A percentile compares a stretch with the other conserved stretches of the same genome.
Evolutionary conservation across 2,113 vertebrate species (phyloP).

Genomic region (Pholis gunnellus): DNA sequence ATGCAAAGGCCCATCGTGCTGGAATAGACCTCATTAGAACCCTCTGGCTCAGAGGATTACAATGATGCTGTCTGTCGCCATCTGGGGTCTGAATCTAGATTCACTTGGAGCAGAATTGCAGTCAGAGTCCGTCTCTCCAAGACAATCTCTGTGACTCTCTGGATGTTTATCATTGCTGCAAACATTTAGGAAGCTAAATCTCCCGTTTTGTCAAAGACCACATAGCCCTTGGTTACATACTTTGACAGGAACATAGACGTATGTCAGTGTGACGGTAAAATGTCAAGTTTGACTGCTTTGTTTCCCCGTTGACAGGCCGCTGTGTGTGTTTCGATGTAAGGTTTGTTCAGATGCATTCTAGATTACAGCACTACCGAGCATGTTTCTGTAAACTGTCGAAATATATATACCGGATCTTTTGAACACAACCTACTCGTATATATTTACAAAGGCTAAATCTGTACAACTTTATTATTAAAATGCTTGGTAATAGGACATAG

Average conservation of each 20-base stretch:
- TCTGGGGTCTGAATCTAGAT: background rate
- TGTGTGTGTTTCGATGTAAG: background rate
- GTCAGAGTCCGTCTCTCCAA: background rate
- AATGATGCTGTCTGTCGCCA: background rate
- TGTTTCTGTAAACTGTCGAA: background rate
- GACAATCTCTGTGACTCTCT: background rate
- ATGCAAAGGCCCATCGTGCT: too few relatives aligned
- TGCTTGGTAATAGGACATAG: background rate
- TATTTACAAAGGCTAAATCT: background rate
- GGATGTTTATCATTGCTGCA: background rate
- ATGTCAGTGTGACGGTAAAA: too few relatives aligned
- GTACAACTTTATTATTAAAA: background rate
- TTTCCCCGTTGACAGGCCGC: too few relatives aligned
- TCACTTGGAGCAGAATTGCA: too few relatives aligned
- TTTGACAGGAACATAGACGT: background rate
- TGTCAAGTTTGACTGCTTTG: too few relatives aligned
- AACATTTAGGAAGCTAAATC: background rate
- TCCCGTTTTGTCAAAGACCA: too few relatives aligned
- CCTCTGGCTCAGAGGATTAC: too few relatives aligned
- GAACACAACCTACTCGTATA: background rate
- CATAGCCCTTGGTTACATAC: background rate
- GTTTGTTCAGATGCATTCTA: background rate
- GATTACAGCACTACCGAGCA: background rate
- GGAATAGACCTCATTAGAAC: too few relatives aligned
- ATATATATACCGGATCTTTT: background rate